Evolutionary conservation across 2,113 vertebrate species (phyloP).

Genomic region (Saguinus midas): DNA sequence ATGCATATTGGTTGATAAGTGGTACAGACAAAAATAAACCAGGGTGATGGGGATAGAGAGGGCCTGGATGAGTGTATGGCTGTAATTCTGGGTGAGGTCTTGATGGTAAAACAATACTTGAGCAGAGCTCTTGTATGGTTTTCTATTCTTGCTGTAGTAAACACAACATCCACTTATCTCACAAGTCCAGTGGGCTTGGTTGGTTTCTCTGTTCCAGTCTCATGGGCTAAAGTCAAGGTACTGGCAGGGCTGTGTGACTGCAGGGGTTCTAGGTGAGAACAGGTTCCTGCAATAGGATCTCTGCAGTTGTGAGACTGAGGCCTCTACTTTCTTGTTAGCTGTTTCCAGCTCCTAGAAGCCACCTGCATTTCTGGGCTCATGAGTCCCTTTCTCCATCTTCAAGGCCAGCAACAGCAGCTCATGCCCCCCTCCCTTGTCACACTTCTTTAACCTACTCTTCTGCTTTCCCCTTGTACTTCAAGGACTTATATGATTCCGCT

Average conservation of each 20-base stretch:
- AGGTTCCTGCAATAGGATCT: neutral
- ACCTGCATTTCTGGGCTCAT: neutral
- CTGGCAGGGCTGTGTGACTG: neutral
- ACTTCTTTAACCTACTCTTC: neutral
- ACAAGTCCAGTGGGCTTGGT: neutral
- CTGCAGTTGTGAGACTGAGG: neutral
- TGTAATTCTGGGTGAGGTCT: neutral
- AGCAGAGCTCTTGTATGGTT: neutral
- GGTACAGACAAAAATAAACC: neutral
- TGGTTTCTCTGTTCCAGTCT: neutral
- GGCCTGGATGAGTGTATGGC: neutral
- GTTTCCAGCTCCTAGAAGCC: neutral
- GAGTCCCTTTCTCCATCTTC: neutral
- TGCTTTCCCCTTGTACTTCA: neutral
- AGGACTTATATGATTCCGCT: neutral
- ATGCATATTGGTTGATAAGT: neutral
- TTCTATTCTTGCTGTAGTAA: neutral
- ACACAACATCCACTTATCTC: neutral
- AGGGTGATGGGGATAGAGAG: neutral
- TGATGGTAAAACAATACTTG: neutral
- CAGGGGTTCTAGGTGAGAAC: neutral
- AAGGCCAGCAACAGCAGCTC: neutral
- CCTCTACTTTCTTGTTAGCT: neutral
- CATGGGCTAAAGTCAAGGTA: neutral
- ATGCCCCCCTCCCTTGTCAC: neutral